Evolutionary conservation across 2,113 vertebrate species (phyloP), one percentile per base, ranked within the genome.

Genomic region (Pyxicephalus adspersus): DNA sequence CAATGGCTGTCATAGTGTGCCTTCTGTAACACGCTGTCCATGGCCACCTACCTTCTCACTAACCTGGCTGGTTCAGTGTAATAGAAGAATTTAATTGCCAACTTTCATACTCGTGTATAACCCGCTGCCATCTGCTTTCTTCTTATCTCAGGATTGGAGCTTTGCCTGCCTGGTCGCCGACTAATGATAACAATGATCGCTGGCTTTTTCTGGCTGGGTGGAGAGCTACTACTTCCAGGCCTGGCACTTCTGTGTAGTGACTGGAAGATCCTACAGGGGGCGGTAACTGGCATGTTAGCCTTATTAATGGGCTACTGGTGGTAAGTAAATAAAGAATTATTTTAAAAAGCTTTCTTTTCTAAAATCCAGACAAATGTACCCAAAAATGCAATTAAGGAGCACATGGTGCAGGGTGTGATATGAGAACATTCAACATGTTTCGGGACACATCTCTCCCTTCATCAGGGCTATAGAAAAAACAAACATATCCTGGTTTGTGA

Each of bases 211-310:
- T 92, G 88, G 1, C 89, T 96, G 29, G 86, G 86, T 0, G 96
- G 96, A 3, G 91, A 94, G 86, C 86, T 98, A 86, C 86, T 96
- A 85, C 88, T 96, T 89, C 96, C 95, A 0, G 93, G 93, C 18
- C 52, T 97, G 45, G 95, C 94, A 0, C 80, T 90, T 57, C 85
- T 96, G 7, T 94, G 93, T 26, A 87, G 75, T 0, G 91, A 95
- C 84, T 97, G 96, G 96, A 87, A 88, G 0, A 74, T 97, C 58
- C 92, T 97, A 25, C 97, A 98, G 86, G 95, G 95, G 0, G 91
- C 93, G 3, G 84, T 90, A 50, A 93, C 95, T 58, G 83, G 95
- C 85, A 87, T 89, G 5, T 88, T 94, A 15, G 86, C 95, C 1
- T 85, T 95, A 64, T 82, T 96, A 88, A 89, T 95, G 80, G 66